phyloP scores from a whole-genome alignment of 1,140 invertebrate species.

The Neodiprion virginianus region DNA sequence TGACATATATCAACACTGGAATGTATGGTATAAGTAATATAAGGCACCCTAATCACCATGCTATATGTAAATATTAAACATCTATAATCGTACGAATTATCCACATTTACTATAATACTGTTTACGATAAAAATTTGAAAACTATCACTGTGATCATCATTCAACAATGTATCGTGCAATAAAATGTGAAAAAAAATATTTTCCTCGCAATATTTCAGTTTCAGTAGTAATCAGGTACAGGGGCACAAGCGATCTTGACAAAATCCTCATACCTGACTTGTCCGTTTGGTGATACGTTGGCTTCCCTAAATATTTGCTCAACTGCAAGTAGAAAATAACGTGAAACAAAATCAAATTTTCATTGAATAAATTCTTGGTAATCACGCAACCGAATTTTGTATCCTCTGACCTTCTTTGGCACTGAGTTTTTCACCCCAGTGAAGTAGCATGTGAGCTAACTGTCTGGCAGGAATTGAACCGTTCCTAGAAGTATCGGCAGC shows the following conservation, averaged over 20 bases:
- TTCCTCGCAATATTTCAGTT: not conserved
- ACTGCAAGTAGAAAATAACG: slow-evolving; percentile 66
- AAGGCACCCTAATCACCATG: too few species aligned
- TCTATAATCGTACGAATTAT: too few species aligned
- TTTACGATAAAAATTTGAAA: too few species aligned
- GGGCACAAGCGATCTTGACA: slow-evolving; percentile 91
- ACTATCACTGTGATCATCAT: too few species aligned
- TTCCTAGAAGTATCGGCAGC: slow-evolving; percentile 79
- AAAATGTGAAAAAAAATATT: too few species aligned
- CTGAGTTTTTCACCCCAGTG: slow-evolving; percentile 92
- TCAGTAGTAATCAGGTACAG: slow-evolving; percentile 93
- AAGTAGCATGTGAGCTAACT: slow-evolving; percentile 86
- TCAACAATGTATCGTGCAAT: too few species aligned
- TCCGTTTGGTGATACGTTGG: slow-evolving; percentile 84
- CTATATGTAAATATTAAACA: too few species aligned
- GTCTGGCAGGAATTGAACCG: slow-evolving; percentile 81
- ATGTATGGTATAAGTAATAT: too few species aligned
- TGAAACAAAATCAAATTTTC: slow-evolving; percentile 21
- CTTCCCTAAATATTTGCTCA: slow-evolving; percentile 92
- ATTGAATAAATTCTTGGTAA: slow-evolving; percentile 8
- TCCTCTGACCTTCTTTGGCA: slow-evolving; percentile 78
- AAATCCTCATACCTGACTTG: slow-evolving; percentile 91
- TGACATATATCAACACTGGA: too few species aligned
- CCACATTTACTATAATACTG: too few species aligned
- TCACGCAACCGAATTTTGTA: slow-evolving; percentile 16